Evolutionary conservation across 2,797 vertebrate genomes (phyloP).

Genomic region (Staurois parvus): DNA sequence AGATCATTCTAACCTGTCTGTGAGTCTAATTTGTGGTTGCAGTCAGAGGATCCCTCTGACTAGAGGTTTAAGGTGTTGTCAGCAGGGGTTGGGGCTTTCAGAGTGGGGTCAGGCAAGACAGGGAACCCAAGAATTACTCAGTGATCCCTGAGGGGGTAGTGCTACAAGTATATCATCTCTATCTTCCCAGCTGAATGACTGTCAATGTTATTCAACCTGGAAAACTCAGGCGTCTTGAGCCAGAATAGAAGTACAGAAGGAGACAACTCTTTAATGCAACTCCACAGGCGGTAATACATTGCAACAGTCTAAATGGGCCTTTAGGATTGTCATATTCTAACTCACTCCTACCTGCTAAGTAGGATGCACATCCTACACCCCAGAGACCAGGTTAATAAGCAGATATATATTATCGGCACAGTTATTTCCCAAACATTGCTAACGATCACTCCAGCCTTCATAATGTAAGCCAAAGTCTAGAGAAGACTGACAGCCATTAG

Average conservation of each 20-base stretch:
- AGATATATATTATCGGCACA: background rate
- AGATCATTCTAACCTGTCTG: too few relatives aligned
- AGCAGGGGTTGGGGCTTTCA: too few relatives aligned
- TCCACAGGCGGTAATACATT: too few relatives aligned
- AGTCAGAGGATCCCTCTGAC: too few relatives aligned
- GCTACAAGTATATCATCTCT: too few relatives aligned
- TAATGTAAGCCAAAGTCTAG: constrained; percentile 9
- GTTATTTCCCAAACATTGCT: background rate
- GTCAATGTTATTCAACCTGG: too few relatives aligned
- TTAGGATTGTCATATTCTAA: background rate
- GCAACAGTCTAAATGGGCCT: background rate
- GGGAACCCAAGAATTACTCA: too few relatives aligned
- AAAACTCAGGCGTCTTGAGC: background rate
- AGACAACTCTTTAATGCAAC: background rate
- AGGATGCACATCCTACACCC: background rate
- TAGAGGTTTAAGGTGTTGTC: too few relatives aligned
- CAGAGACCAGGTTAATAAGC: background rate
- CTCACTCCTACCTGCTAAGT: background rate
- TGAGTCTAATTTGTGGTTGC: too few relatives aligned
- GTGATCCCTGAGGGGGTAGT: too few relatives aligned
- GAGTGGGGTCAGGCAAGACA: too few relatives aligned
- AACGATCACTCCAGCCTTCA: constrained; percentile 5
- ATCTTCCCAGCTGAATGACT: too few relatives aligned
- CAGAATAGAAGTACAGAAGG: background rate
- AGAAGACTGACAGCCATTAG: constrained; percentile 32